Evolutionary conservation across 2,113 vertebrate genomes (phyloP).

Genomic region (Alexandromys fortis): DNA sequence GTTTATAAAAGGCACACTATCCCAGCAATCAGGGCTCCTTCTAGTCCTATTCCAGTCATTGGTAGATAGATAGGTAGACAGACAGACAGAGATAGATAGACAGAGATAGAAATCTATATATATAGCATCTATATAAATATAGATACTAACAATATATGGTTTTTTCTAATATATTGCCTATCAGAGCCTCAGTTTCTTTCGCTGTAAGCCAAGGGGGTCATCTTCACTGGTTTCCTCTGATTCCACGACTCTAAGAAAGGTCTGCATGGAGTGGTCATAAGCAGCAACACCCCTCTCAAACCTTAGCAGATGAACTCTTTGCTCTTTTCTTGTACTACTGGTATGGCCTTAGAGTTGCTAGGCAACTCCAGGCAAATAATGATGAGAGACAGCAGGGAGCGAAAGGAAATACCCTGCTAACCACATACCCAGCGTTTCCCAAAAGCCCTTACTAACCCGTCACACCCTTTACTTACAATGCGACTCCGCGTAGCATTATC

Average conservation of each 20-base stretch:
- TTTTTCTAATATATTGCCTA: background rate
- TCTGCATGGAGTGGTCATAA: background rate
- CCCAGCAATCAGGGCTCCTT: background rate
- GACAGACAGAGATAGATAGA: too few species aligned
- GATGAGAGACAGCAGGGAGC: background rate
- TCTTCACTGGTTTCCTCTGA: background rate
- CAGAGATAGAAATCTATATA: background rate
- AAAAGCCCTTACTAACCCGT: fast-evolving
- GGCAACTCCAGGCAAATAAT: conserved; percentile 53
- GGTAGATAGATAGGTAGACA: too few species aligned
- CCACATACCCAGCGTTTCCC: background rate
- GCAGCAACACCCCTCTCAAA: background rate
- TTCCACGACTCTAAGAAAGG: background rate
- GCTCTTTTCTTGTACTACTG: background rate
- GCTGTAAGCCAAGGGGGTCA: background rate
- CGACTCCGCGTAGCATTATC: conserved; percentile 95
- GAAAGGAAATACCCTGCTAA: background rate
- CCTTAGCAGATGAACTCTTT: background rate
- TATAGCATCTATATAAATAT: background rate
- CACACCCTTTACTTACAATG: conserved; percentile 91
- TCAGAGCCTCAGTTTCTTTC: background rate
- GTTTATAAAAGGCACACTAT: background rate
- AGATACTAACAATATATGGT: background rate
- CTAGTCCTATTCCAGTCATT: background rate
- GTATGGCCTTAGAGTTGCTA: background rate